These are phyloP conservation scores for Drosophila ercepeae DNA, from an alignment of 1,140 invertebrate species.

Conservation along the genomic window DNA sequence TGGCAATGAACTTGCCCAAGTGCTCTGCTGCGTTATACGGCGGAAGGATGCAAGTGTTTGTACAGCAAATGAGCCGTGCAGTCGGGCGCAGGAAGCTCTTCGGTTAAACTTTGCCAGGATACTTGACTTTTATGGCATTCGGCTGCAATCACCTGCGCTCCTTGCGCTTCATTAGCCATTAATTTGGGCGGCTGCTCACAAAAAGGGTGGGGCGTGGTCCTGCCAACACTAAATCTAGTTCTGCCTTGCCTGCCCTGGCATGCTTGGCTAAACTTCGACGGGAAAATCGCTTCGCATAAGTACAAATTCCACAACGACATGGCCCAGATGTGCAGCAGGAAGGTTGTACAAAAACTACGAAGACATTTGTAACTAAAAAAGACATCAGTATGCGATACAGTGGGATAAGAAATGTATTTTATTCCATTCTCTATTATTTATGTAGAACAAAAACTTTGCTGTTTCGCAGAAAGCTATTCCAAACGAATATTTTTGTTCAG, in stretches of 20 bases:
- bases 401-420: not conserved
- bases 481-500: too few relatives aligned
- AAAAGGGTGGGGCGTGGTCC: slow-evolving; percentile 16
- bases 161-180: slow-evolving; percentile 72
- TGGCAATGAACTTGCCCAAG: slow-evolving; percentile 29
- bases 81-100: slow-evolving; percentile 14
- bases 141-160: slow-evolving; percentile 25
- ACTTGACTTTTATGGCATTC: slow-evolving; percentile 67
- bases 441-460: too few relatives aligned
- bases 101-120: slow-evolving; percentile 29
- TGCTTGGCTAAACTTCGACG: slow-evolving; percentile 41
- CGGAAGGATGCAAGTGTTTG: slow-evolving; percentile 33
- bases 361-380: slow-evolving; percentile 4
- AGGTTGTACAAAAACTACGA: slow-evolving; percentile 15
- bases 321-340: slow-evolving; percentile 40
- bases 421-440: too few relatives aligned
- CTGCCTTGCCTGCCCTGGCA: slow-evolving; percentile 22
- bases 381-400: not conserved
- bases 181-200: slow-evolving; percentile 55
- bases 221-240: slow-evolving; percentile 40
- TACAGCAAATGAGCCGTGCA: slow-evolving; percentile 68
- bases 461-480: too few relatives aligned
- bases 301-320: slow-evolving; percentile 29
- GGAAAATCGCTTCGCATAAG: slow-evolving; percentile 43
- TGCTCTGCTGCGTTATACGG: slow-evolving; percentile 6